Percentiles rank a stretch among this genome's conserved stretches.
These are phyloP conservation scores for Alca torda DNA, from an alignment of 2,797 vertebrate genomes.

Conservation along the genomic window DNA sequence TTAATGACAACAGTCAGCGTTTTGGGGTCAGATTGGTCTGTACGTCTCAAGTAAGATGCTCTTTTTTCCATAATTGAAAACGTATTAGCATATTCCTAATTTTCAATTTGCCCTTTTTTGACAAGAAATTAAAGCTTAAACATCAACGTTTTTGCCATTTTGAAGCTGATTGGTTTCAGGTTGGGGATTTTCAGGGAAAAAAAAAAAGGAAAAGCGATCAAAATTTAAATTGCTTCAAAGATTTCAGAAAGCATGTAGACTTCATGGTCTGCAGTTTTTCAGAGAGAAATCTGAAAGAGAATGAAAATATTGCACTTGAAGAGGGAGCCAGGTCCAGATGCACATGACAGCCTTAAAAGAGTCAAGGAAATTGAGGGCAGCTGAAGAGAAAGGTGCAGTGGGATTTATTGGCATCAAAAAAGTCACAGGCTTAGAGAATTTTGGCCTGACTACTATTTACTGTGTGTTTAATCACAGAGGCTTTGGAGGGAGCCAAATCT, in stretches of 20 bases:
- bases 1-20: not conserved
- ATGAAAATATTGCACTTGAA: not conserved
- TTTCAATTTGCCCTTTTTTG: not conserved
- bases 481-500: conserved; percentile 11
- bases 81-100: not conserved
- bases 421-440: conserved; percentile 10
- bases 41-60: not conserved
- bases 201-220: not conserved
- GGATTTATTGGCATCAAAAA: conserved; percentile 49
- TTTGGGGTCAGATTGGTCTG: not conserved
- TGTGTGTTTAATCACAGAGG: conserved; percentile 52
- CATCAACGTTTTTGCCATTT: not conserved
- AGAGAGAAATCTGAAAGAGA: not conserved
- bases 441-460: conserved; percentile 34
- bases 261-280: conserved; percentile 9
- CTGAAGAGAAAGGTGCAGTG: conserved; percentile 49
- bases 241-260: not conserved
- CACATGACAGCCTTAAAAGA: conserved; percentile 38
- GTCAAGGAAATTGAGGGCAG: conserved; percentile 52
- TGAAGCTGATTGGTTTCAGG: not conserved
- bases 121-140: not conserved
- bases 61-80: not conserved
- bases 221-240: not conserved
- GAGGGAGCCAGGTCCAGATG: conserved; percentile 10
- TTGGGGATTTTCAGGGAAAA: not conserved